These are phyloP conservation scores for Telmatherina bonti DNA, from an alignment of 2,797 vertebrate genomes.

Conservation along the genomic window DNA sequence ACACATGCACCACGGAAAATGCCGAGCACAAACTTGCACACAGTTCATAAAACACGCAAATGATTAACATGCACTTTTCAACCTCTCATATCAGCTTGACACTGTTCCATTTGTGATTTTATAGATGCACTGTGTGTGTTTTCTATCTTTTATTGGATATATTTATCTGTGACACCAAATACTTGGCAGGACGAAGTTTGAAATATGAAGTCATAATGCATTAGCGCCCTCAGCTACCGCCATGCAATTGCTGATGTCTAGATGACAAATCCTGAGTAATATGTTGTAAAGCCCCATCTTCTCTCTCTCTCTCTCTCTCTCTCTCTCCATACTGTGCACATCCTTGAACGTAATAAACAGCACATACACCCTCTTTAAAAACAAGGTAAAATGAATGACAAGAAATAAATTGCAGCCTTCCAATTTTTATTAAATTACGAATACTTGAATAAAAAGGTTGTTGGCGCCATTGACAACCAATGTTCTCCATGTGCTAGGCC, in stretches of 20 bases:
- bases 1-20: background rate
- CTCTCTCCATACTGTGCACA: background rate
- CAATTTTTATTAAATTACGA: background rate
- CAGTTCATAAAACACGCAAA: slow-evolving; percentile 47
- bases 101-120: slow-evolving; percentile 46
- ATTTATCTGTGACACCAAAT: slow-evolving; percentile 64
- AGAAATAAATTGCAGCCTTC: background rate
- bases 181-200: slow-evolving; percentile 30
- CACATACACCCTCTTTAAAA: background rate
- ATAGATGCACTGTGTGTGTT: slow-evolving; percentile 45
- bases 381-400: background rate
- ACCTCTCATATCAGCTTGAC: slow-evolving; percentile 24
- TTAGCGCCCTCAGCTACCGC: slow-evolving; percentile 39
- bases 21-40: slow-evolving; percentile 17
- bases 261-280: slow-evolving; percentile 58
- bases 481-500: background rate
- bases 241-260: slow-evolving; percentile 48
- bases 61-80: slow-evolving; percentile 41
- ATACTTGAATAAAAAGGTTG: background rate
- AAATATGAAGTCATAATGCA: slow-evolving; percentile 62
- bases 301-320: slow-evolving; percentile 3
- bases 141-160: slow-evolving; percentile 61
- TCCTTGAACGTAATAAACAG: slow-evolving; percentile 19
- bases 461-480: no score
- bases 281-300: slow-evolving; percentile 20